phyloP scores from a whole-genome alignment of 1,140 invertebrate genomes.

The Caerostris extrusa region DNA sequence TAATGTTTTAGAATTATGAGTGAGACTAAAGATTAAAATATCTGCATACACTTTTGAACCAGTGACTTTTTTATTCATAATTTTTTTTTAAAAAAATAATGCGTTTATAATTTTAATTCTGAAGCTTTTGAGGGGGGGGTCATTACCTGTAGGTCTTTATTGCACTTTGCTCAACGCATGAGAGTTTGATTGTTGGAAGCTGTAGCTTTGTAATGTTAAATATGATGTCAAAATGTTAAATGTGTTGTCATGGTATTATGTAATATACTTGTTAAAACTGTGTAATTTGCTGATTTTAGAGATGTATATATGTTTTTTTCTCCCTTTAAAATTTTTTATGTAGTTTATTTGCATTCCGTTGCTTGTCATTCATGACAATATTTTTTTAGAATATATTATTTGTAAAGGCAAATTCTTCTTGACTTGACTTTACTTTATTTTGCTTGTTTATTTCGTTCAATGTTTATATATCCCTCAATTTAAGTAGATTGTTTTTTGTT shows the following conservation, averaged over 20 bases:
- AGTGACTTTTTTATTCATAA: no score
- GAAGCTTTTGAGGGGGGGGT: neutral
- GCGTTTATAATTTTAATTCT: neutral
- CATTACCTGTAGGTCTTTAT: conserved; percentile 2
- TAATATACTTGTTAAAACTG: conserved; percentile 27
- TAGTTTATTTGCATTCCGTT: neutral
- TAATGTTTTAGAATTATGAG: no score
- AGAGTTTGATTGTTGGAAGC: neutral
- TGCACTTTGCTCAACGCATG: conserved; percentile 29
- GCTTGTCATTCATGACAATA: neutral
- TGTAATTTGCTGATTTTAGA: neutral
- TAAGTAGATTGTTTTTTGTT: no score
- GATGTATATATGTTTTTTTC: neutral
- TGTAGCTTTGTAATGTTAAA: neutral
- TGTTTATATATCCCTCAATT: no score
- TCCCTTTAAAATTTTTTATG: neutral
- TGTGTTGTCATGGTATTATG: conserved; percentile 5
- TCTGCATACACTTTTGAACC: neutral
- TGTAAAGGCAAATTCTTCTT: neutral
- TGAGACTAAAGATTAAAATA: no score
- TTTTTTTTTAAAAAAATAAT: neutral
- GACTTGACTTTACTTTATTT: neutral
- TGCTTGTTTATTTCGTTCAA: neutral
- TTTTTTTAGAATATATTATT: neutral
- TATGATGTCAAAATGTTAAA: neutral